These are phyloP conservation scores for Catotricha subobsoleta DNA, from an alignment of 2,888 invertebrate genomes.

Conservation along the genomic window DNA sequence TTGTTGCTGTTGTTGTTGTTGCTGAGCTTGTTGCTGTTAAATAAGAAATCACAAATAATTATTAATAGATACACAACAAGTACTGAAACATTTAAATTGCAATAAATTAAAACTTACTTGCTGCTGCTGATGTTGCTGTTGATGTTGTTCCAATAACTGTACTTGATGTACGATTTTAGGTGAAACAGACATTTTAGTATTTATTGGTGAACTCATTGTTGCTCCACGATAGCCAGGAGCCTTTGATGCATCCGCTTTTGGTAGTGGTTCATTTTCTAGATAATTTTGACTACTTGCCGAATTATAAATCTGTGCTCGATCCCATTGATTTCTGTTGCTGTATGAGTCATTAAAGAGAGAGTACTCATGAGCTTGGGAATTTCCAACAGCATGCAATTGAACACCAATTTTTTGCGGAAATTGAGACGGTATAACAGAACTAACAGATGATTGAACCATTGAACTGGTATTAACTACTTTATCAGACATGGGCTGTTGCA, in stretches of 20 bases:
- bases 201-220: constrained; percentile 58
- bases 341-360: constrained; percentile 67
- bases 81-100: no score
- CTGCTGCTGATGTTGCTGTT: constrained; percentile 9
- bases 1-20: no score
- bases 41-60: no score
- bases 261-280: constrained; percentile 23
- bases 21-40: no score
- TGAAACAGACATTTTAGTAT: constrained; percentile 32
- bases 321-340: constrained; percentile 28
- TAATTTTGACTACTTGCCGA: constrained; percentile 31
- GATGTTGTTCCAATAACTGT: constrained; percentile 10
- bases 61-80: no score
- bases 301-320: constrained; percentile 23
- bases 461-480: background rate
- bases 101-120: constrained; percentile 7
- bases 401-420: constrained; percentile 9
- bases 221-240: constrained; percentile 79
- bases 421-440: constrained; percentile 9
- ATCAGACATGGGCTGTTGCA: no score
- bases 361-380: constrained; percentile 47
- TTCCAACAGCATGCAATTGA: constrained; percentile 5
- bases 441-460: background rate
- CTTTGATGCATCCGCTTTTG: constrained; percentile 67
- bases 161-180: constrained; percentile 10